phyloP scores from a whole-genome alignment of 2,888 invertebrate species.

The Synanthedon vespiformis region DNA sequence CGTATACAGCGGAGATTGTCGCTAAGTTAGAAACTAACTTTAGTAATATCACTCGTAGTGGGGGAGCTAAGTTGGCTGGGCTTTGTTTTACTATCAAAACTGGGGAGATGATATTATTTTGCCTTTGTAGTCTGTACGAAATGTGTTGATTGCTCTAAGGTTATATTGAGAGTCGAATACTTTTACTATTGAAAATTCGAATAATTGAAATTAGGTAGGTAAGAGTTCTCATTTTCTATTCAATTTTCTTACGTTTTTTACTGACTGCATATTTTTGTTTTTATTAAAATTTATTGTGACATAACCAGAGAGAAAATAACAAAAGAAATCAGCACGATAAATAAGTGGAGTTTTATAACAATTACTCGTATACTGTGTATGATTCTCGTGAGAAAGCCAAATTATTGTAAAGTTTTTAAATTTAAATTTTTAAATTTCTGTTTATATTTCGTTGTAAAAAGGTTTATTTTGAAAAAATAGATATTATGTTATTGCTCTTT shows the following conservation, averaged over 20 bases:
- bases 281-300: too few species aligned
- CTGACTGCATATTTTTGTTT: too few species aligned
- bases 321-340: too few species aligned
- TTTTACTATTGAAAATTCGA: too few species aligned
- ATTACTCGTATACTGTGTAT: too few species aligned
- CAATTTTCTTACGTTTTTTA: too few species aligned
- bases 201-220: too few species aligned
- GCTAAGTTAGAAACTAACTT: conserved; percentile 42
- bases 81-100: conserved; percentile 20
- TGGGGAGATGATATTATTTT: conserved; percentile 4
- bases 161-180: background rate
- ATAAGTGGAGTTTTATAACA: too few species aligned
- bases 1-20: conserved; percentile 12
- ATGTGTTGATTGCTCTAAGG: conserved; percentile 10
- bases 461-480: background rate
- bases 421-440: background rate
- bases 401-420: too few species aligned
- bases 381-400: too few species aligned
- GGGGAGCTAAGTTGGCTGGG: conserved; percentile 38
- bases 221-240: too few species aligned
- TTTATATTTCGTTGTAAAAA: background rate
- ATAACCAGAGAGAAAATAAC: too few species aligned
- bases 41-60: conserved; percentile 45
- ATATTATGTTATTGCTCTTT: background rate
- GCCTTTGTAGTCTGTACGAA: conserved; percentile 14